A percentile compares a stretch with the other conserved stretches of the same genome.
These are phyloP conservation scores for Coptodon rendalli DNA, from an alignment of 2,113 vertebrate species.

Conservation along the genomic window DNA sequence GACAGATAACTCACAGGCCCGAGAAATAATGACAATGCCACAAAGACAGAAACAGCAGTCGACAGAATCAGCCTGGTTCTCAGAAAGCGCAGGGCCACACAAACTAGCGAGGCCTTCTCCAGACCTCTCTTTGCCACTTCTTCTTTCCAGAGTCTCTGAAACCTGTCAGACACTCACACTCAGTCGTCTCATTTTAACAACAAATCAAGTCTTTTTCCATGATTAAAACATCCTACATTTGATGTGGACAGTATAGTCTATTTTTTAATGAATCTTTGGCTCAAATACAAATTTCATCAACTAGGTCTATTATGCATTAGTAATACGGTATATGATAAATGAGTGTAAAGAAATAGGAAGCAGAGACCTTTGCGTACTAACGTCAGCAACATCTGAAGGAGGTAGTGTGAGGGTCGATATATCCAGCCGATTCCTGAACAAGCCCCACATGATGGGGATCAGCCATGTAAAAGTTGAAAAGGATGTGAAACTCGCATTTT, in stretches of 20 bases:
- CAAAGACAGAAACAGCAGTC: constrained; percentile 9
- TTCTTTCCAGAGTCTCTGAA: constrained; percentile 71
- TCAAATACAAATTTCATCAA: not conserved
- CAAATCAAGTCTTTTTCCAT: not conserved
- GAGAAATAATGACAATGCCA: constrained; percentile 48
- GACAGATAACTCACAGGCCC: constrained; percentile 54
- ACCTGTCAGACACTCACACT: constrained; percentile 22
- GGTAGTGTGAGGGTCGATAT: constrained; percentile 56
- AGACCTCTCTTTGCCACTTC: constrained; percentile 65
- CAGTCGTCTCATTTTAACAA: not conserved
- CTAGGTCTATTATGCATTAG: not conserved
- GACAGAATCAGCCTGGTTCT: constrained; percentile 65
- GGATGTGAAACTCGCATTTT: constrained; percentile 73
- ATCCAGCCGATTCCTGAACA: constrained; percentile 64
- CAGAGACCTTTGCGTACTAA: constrained; percentile 65
- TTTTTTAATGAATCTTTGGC: not conserved
- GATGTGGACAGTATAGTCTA: not conserved
- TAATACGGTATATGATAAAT: not conserved
- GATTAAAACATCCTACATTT: not conserved
- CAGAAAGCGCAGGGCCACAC: constrained; percentile 65
- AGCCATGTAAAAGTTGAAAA: constrained; percentile 73
- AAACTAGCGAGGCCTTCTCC: constrained; percentile 68
- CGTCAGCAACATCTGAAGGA: constrained; percentile 45
- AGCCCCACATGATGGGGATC: constrained; percentile 67
- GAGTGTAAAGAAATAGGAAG: not conserved